Evolutionary conservation across 92 coral and sea anemone species (phyloP).

Genomic region (Bergia sp.): DNA sequence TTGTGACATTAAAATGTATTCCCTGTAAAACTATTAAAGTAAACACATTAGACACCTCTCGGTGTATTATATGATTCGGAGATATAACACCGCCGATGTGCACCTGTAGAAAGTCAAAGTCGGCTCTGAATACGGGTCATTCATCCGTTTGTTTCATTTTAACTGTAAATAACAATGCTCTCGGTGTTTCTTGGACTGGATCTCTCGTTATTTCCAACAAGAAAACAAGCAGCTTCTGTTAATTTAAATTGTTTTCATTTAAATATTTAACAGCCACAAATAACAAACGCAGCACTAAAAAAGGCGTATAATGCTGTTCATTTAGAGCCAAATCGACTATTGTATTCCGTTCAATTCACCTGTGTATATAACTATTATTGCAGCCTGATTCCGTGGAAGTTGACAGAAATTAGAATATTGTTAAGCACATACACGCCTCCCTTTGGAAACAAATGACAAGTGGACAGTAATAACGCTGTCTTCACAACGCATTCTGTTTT

Average conservation of each 20-base stretch:
- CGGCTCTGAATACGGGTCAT: neutral
- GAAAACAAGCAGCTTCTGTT: neutral
- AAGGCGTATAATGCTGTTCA: slow-evolving; percentile 16
- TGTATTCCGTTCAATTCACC: slow-evolving; percentile 22
- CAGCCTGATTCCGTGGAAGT: neutral
- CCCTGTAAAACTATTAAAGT: neutral
- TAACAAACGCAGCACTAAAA: neutral
- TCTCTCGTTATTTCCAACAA: neutral
- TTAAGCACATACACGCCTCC: slow-evolving; percentile 11
- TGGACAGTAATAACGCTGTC: neutral
- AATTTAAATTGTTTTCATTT: neutral
- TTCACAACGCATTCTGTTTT: slow-evolving; percentile 12
- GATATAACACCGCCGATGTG: neutral
- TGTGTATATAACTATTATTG: slow-evolving; percentile 20
- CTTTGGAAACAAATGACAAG: slow-evolving; percentile 21
- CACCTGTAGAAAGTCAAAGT: slow-evolving; percentile 23
- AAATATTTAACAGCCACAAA: neutral
- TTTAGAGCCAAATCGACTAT: slow-evolving; percentile 22
- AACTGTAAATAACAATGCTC: neutral
- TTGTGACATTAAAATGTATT: slow-evolving; percentile 22
- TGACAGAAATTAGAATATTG: slow-evolving; percentile 19
- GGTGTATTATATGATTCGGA: neutral
- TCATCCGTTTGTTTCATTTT: slow-evolving; percentile 12
- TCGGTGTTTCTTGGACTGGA: neutral
- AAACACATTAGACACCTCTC: slow-evolving; percentile 26